phyloP scores from a whole-genome alignment of 1,140 invertebrate genomes.

The Metaphire vulgaris region DNA sequence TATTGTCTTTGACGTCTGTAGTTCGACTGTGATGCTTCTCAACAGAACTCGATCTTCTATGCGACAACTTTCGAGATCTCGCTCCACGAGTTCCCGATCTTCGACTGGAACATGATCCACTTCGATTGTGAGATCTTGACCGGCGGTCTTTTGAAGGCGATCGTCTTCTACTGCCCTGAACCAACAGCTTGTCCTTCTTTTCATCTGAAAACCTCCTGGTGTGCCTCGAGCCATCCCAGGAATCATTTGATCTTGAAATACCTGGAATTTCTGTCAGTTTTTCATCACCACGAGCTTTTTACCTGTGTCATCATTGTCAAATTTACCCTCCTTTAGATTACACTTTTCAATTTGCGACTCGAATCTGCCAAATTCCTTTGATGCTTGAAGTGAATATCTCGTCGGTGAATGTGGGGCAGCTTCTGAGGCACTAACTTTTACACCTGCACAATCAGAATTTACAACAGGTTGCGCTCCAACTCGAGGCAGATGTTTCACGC shows the following conservation, averaged over 20 bases:
- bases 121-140: not conserved
- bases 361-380: too few species aligned
- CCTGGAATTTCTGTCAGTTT: too few species aligned
- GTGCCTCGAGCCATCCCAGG: too few species aligned
- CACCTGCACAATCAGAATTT: too few species aligned
- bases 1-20: not conserved
- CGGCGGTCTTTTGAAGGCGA: not conserved
- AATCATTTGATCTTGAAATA: too few species aligned
- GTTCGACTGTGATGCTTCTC: not conserved
- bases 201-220: not conserved
- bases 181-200: not conserved
- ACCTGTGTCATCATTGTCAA: too few species aligned
- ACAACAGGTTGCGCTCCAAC: not conserved
- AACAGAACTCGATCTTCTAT: not conserved
- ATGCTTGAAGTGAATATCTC: too few species aligned
- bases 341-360: too few species aligned
- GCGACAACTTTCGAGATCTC: not conserved
- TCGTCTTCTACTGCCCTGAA: not conserved
- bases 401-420: too few species aligned
- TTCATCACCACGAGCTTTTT: too few species aligned
- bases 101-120: not conserved
- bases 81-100: not conserved
- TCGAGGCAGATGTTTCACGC: not conserved
- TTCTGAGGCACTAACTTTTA: too few species aligned
- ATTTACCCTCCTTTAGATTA: too few species aligned